Base-by-base conservation (phyloP, 2,888 invertebrate species). In the Lutraria lutraria region DNA sequence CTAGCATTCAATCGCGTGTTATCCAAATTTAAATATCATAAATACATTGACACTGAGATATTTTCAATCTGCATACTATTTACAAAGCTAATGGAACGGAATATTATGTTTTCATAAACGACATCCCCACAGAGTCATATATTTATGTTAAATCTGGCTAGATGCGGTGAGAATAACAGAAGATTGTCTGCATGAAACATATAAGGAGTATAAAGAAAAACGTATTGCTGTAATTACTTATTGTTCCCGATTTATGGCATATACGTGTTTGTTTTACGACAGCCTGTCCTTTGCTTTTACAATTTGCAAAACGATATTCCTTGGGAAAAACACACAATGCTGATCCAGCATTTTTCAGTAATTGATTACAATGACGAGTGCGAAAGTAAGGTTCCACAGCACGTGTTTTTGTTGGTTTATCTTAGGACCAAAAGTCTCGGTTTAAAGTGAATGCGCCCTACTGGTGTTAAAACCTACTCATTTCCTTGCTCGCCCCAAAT, bases 11-110 rank as follows among this genome's bases (percentile, higher is more conserved):
- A 68, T 68, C 25, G 63, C 63, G 63, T 68, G 63, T 68, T 25
- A 68, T 4, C n/a, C 63, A 25, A n/a, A 25, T 25, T 68, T 68
- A 68, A 68, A 68, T 25, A 68, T 68, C 34, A 76, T 34, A 76
- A 15, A 34, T 76, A 76, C 34, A 34, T 76, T 76, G 76, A 31
- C 76, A 76, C 34, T 31, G 6, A 34, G 76, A 16, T 76, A 34
- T 34, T 76, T 76, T 76, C 76, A 76, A 34, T 76, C 76, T 76
- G 76, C 76, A 76, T 76, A 76, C 34, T 76, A 76, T 76, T 76
- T 76, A 76, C 76, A 76, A 76, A 31, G 76, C 76, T 34, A 76
- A 76, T 76, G 34, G 76, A 34, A 76, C 31, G 34, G 29, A 34
- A 76, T 76, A 76, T 31, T 76, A 34, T 76, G 76, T 76, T 76